A percentile compares a stretch with the other conserved stretches of the same genome.
These are phyloP conservation scores for Stictonetta naevosa DNA, from an alignment of 2,113 vertebrate species.

Conservation along the genomic window DNA sequence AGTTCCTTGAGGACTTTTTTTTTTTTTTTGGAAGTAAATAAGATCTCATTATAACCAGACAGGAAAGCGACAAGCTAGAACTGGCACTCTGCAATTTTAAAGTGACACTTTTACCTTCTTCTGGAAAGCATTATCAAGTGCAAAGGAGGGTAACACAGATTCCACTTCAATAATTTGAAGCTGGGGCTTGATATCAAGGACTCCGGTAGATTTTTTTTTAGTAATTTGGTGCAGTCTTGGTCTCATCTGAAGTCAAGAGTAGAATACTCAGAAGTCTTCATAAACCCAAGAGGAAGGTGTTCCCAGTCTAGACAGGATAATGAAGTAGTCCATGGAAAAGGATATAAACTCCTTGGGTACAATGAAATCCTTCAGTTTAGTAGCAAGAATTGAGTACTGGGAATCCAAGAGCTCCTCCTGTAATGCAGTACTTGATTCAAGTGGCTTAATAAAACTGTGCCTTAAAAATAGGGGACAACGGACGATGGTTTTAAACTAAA, in stretches of 20 bases:
- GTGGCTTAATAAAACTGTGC: neutral
- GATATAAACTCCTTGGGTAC: neutral
- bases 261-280: neutral
- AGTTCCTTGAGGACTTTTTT: neutral
- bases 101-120: neutral
- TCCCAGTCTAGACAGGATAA: neutral
- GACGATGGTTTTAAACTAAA: no score
- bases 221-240: neutral
- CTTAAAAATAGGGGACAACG: neutral
- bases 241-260: neutral
- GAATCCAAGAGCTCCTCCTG: neutral
- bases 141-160: neutral
- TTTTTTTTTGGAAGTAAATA: constrained; percentile 1
- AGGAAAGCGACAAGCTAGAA: constrained; percentile 19
- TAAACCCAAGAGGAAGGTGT: neutral
- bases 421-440: neutral
- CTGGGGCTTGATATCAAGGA: neutral
- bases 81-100: neutral
- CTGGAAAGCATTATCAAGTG: neutral
- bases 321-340: neutral
- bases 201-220: neutral
- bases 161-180: neutral
- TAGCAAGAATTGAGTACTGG: neutral
- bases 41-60: neutral
- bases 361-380: neutral